These are phyloP conservation scores for Galaxias olidus DNA, from an alignment of 2,797 vertebrate species.

Conservation along the genomic window DNA sequence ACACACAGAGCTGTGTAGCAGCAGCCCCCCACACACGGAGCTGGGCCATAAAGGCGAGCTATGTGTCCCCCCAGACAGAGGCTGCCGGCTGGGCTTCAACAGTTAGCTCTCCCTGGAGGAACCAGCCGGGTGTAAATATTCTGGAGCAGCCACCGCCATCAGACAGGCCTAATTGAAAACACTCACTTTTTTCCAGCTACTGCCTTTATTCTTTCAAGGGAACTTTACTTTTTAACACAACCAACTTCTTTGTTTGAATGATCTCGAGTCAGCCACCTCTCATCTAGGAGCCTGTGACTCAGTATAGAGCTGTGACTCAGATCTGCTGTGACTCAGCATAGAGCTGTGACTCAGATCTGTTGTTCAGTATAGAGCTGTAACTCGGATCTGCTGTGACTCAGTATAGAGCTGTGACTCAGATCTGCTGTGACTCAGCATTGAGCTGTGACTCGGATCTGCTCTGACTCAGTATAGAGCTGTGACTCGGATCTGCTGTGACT, in stretches of 20 bases:
- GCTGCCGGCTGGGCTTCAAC: no score
- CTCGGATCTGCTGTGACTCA: not conserved
- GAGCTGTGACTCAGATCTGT: not conserved
- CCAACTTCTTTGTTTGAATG: not conserved
- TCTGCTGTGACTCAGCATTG: no score
- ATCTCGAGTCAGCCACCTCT: no score
- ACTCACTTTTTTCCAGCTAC: not conserved
- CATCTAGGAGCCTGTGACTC: not conserved
- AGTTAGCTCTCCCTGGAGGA: slow-evolving; percentile 28
- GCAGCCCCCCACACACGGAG: slow-evolving; percentile 25
- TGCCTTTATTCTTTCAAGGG: not conserved
- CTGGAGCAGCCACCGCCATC: slow-evolving; percentile 14
- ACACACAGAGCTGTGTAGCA: not conserved
- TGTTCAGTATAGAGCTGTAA: slow-evolving; percentile 30
- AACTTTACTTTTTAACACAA: not conserved
- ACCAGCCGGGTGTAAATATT: slow-evolving; percentile 22
- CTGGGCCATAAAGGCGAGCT: slow-evolving; percentile 20
- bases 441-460: slow-evolving; percentile 12
- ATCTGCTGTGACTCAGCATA: slow-evolving; percentile 5
- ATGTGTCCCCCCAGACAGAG: no score
- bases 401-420: slow-evolving; percentile 43
- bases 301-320: no score
- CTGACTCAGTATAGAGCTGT: no score
- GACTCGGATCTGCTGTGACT: slow-evolving; percentile 28
- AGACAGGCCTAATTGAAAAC: slow-evolving; percentile 35